Conservation (phyloP, 2,888 invertebrate genomes). For the Stenichneumon culpator region DNA sequence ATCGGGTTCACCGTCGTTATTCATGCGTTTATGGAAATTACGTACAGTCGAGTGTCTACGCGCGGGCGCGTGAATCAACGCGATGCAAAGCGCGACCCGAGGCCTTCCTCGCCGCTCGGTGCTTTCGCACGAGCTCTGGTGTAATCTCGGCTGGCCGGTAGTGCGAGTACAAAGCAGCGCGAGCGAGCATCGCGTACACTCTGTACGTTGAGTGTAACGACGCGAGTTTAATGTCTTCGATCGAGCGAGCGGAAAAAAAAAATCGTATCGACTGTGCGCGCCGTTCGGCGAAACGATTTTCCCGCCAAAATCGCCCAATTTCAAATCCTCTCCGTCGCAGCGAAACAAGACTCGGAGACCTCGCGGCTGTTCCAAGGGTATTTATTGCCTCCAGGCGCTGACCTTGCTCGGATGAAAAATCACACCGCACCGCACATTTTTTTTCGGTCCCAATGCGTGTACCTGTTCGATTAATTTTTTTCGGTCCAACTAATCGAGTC, state of each 20-base stretch:
- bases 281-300: not conserved
- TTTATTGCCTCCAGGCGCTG: not conserved
- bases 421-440: too few relatives aligned
- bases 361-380: not conserved
- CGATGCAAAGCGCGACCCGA: slow-evolving; percentile 22
- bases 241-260: not conserved
- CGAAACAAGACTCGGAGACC: not conserved
- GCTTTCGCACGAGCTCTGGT: slow-evolving; percentile 48
- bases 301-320: not conserved
- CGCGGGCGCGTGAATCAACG: slow-evolving; percentile 54
- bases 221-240: slow-evolving; percentile 19
- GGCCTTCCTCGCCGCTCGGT: slow-evolving; percentile 28
- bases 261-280: not conserved
- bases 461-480: not conserved
- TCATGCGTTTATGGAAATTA: slow-evolving; percentile 64
- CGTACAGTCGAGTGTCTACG: slow-evolving; percentile 45
- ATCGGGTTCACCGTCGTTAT: slow-evolving; percentile 55
- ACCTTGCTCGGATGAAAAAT: not conserved
- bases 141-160: slow-evolving; percentile 53
- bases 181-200: slow-evolving; percentile 43
- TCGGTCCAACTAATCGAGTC: not conserved
- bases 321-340: not conserved
- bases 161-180: slow-evolving; percentile 47
- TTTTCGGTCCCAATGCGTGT: too few relatives aligned
- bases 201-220: not conserved